phyloP scores from a whole-genome alignment of 1,140 invertebrate species.

The Rhizoglyphus robini region DNA sequence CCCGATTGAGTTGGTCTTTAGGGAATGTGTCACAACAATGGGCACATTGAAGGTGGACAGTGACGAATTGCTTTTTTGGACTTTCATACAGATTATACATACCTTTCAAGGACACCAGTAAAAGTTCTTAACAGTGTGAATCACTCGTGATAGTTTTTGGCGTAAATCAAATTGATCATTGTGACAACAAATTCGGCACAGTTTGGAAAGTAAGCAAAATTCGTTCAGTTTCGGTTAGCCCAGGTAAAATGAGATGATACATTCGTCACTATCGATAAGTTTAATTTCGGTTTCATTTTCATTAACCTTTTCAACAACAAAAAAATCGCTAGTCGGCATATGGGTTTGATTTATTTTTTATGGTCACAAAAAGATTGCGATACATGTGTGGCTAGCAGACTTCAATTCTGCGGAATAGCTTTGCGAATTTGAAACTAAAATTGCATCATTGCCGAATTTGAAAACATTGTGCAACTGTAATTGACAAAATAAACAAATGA shows the following conservation, averaged over 20 bases:
- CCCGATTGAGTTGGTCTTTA: too few relatives aligned
- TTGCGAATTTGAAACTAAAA: background rate
- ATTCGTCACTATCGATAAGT: constrained; percentile 7
- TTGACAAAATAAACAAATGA: too few relatives aligned
- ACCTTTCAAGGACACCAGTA: too few relatives aligned
- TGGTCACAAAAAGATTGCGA: constrained; percentile 14
- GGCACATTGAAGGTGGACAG: too few relatives aligned
- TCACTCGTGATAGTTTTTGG: too few relatives aligned
- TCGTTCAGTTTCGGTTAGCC: constrained; percentile 9
- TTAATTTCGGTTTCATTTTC: constrained; percentile 15
- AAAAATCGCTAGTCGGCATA: background rate
- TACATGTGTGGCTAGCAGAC: background rate
- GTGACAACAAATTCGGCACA: too few relatives aligned
- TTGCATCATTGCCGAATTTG: constrained; percentile 13
- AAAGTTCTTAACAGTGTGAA: too few relatives aligned
- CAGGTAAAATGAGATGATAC: constrained; percentile 11
- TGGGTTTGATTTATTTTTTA: constrained; percentile 19
- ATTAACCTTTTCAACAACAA: constrained; percentile 3
- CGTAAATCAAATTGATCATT: too few relatives aligned
- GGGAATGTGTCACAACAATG: too few relatives aligned
- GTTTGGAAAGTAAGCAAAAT: too few relatives aligned
- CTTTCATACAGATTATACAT: too few relatives aligned
- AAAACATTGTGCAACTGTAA: constrained; percentile 9
- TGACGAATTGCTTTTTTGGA: too few relatives aligned
- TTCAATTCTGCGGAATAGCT: background rate